Conservation (phyloP, 30 jellyfish, hydroid and myxozoan species). For the Rhopilema esculentum region DNA sequence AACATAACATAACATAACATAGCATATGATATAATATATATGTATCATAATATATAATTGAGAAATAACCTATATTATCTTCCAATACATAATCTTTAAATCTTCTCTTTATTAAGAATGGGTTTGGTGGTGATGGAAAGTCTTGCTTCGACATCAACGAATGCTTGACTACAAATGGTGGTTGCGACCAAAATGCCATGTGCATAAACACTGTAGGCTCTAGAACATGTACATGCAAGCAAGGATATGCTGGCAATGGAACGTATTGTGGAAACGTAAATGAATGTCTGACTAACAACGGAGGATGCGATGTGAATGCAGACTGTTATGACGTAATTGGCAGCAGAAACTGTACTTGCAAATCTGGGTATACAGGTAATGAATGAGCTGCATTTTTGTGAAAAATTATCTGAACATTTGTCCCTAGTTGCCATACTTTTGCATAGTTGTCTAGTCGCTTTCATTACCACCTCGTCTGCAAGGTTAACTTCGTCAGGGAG, state of each 20-base stretch:
- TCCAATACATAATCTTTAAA: too few species aligned
- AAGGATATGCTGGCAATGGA: constrained; percentile 44
- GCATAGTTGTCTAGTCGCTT: neutral
- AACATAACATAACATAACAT: constrained; percentile 21
- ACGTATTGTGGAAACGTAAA: neutral
- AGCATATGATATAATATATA: constrained; percentile 4
- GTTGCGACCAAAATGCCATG: constrained; percentile 20
- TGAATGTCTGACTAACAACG: constrained; percentile 18
- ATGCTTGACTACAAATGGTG: constrained; percentile 21
- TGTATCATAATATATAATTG: too few species aligned
- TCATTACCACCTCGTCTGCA: too few species aligned
- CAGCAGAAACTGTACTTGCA: constrained; percentile 6
- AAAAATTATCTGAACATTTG: too few species aligned
- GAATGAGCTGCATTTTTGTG: constrained; percentile 9
- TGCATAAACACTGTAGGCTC: constrained; percentile 26
- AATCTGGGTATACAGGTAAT: constrained; percentile 5
- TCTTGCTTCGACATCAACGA: constrained; percentile 44
- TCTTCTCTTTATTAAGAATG: too few species aligned
- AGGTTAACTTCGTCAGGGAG: too few species aligned
- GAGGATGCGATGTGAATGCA: constrained; percentile 4
- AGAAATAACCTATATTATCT: too few species aligned
- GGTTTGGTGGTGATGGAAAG: constrained; percentile 38
- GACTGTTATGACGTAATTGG: neutral
- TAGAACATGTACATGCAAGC: constrained; percentile 34
- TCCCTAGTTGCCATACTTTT: too few species aligned